Base-by-base conservation (phyloP, 1,140 invertebrate genomes). In the Sarcophaga peregrina region DNA sequence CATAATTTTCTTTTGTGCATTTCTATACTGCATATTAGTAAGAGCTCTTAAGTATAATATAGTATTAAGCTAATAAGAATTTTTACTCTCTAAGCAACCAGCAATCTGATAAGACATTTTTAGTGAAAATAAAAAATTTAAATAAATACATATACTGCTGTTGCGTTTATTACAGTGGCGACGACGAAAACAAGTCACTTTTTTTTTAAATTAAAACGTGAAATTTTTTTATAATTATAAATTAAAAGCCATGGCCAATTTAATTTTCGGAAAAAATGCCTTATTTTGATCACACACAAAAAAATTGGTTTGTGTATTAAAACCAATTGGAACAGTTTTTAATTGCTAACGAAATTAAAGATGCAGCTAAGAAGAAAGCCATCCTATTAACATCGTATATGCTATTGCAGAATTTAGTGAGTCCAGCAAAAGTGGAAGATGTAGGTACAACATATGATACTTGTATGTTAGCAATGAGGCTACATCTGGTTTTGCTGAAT, bases 401-500 rank as follows among this genome's bases (percentile, higher is more conserved):
- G 8, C 20, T 82, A 13, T 52, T 82, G n/a, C 37, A 72, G n/a
- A 82, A 82, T 74, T 74, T 73, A 46, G 25, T 82, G 68, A 73
- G 50, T 74, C 81, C 62, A 20, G 45, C 17, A 11, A 72, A 82
- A 37, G 20, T 52, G 13, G 68, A 82, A 50, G 72, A 17, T 13
- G 37, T 2, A 3, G 46, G 10, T 2, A 73, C 62, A 47, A 73
- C 62, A n/a, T 82, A 48, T 54, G 46, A 47, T 1, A 46, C 25
- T 13, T 73, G 81, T 54, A 8, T 48, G 81, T n/a, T 6, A n/a
- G 81, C n/a, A n/a, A n/a, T n/a, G n/a, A n/a, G n/a, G 8, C 10
- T 48, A 13, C 68, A 82, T 48, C 86, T 11, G 85, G 83, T 8
- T 37, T 86, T 74, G 88, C 87, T 81, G 83, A 87, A 9, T 89